Percentiles rank a stretch among this genome's conserved stretches.
Conservation (phyloP, 2,797 vertebrate genomes). For the Urosaurus nigricauda region DNA sequence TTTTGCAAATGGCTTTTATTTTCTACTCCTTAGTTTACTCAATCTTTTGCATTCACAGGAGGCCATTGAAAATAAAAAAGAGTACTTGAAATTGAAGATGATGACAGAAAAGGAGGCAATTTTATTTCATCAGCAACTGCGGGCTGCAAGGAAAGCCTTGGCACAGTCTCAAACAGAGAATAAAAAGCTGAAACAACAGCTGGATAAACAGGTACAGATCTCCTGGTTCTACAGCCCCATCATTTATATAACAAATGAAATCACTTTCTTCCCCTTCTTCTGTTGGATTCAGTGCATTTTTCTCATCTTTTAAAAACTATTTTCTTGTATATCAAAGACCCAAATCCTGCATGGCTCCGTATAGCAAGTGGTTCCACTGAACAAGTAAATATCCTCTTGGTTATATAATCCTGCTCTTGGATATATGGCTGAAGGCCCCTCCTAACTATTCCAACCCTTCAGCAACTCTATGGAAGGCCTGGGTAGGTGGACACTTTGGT, state of each 20-base stretch:
- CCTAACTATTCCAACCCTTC: no score
- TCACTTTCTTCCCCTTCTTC: conserved; percentile 15
- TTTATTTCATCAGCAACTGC: conserved; percentile 76
- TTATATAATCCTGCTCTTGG: no score
- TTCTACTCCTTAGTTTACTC: neutral
- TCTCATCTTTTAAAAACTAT: neutral
- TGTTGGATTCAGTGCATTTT: conserved; percentile 18
- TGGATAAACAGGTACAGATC: conserved; percentile 75
- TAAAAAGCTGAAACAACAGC: conserved; percentile 68
- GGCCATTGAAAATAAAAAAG: conserved; percentile 72
- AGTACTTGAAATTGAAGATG: conserved; percentile 74
- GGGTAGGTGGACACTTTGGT: no score
- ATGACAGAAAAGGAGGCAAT: conserved; percentile 76
- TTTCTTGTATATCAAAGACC: neutral
- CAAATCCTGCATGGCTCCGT: neutral
- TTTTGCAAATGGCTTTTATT: conserved; percentile 1
- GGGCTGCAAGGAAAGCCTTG: conserved; percentile 72
- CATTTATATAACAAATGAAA: neutral
- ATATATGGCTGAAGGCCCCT: no score
- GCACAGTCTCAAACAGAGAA: conserved; percentile 71
- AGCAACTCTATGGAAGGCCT: no score
- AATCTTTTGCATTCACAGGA: conserved; percentile 71
- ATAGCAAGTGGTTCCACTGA: no score
- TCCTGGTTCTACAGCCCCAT: neutral
- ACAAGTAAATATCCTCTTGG: no score